A percentile compares a stretch with the other conserved stretches of the same genome.
phyloP scores from a whole-genome alignment of 2,888 invertebrate species.

The Pilophorus perplexus region DNA sequence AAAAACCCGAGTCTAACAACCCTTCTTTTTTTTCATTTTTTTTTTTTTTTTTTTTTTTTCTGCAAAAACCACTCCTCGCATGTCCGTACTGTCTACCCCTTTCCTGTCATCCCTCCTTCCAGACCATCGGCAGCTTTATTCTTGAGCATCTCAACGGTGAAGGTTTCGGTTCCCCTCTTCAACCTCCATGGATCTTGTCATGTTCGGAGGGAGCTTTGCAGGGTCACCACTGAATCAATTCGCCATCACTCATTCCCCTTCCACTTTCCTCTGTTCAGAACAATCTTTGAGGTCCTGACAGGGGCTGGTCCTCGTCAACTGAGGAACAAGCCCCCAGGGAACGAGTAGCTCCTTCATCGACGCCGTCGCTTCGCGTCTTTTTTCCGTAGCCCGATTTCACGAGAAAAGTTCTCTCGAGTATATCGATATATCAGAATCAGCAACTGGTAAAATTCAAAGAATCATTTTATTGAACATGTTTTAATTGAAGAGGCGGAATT shows the following conservation, averaged over 20 bases:
- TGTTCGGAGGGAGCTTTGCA: background rate
- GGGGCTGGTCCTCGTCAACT: constrained; percentile 6
- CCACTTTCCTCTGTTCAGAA: background rate
- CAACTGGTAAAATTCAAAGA: no score
- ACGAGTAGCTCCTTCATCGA: background rate
- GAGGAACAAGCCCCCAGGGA: background rate
- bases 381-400: no score
- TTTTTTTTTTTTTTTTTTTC: background rate
- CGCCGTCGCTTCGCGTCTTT: background rate
- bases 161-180: no score
- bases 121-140: background rate
- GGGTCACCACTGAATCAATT: constrained; percentile 5
- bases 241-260: constrained; percentile 12
- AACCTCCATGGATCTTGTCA: no score
- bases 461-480: no score
- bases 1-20: constrained; percentile 1
- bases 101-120: background rate
- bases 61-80: background rate
- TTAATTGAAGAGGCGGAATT: no score
- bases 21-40: background rate
- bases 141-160: background rate
- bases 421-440: no score
- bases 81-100: background rate
- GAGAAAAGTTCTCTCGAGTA: no score
- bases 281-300: constrained; percentile 5